phyloP scores from a whole-genome alignment of 2,888 invertebrate species.

The Orthonychiurus folsomi region DNA sequence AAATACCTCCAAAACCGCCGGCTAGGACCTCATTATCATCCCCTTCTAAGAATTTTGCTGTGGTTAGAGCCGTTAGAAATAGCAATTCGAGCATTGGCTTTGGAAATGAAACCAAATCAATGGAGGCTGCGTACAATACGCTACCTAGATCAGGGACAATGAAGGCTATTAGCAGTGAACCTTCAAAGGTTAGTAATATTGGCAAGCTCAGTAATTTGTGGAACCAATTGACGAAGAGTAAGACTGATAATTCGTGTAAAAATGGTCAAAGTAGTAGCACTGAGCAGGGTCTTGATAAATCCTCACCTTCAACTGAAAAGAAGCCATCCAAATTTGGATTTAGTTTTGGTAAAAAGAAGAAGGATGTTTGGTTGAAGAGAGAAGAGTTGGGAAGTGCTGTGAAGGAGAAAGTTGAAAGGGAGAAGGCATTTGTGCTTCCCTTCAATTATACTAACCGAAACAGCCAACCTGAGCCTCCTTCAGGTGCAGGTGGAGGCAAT shows the following conservation, averaged over 20 bases:
- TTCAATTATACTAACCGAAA: slow-evolving; percentile 3
- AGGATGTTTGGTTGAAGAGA: slow-evolving; percentile 6
- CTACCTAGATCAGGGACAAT: slow-evolving; percentile 5
- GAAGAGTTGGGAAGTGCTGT: not conserved
- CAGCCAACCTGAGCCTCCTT: not conserved
- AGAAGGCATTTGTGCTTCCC: slow-evolving; percentile 1
- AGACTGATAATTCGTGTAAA: slow-evolving; percentile 1
- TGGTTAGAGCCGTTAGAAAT: slow-evolving; percentile 8
- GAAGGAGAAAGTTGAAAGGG: not conserved
- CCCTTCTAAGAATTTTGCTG: slow-evolving; percentile 7
- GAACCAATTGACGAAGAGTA: slow-evolving; percentile 9
- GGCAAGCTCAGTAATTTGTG: slow-evolving; percentile 12
- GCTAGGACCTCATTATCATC: slow-evolving; percentile 28
- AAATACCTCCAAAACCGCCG: slow-evolving; percentile 39
- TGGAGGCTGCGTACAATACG: not conserved
- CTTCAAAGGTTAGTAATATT: not conserved
- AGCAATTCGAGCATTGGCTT: slow-evolving; percentile 13
- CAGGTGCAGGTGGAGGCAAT: not conserved
- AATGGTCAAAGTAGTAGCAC: not conserved
- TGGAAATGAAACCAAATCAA: not conserved
- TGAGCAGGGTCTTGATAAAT: slow-evolving; percentile 7
- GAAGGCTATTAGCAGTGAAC: not conserved
- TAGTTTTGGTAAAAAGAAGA: slow-evolving; percentile 12
- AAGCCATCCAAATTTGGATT: slow-evolving; percentile 5
- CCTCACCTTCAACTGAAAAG: not conserved